Conservation (phyloP, 2,888 invertebrate genomes). For the Drosophila multiciliata region DNA sequence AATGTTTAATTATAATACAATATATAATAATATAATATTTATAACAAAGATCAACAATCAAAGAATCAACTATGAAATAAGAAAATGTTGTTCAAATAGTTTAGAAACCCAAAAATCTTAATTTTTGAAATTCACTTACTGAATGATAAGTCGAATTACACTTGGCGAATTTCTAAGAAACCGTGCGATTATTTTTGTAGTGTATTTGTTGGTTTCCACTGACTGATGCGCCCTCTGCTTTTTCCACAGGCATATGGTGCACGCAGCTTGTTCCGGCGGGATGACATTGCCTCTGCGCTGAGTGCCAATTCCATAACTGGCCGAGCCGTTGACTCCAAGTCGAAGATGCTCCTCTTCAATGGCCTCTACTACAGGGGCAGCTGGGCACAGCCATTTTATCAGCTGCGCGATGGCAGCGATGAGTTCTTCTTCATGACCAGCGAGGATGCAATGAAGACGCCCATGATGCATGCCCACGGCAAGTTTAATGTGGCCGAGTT, state of each 20-base stretch:
- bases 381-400: constrained; percentile 90
- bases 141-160: not conserved
- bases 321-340: constrained; percentile 82
- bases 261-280: constrained; percentile 86
- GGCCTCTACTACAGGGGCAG: constrained; percentile 92
- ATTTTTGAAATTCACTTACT: not conserved
- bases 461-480: constrained; percentile 89
- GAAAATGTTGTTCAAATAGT: not conserved
- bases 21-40: too few species aligned
- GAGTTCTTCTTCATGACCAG: constrained; percentile 88
- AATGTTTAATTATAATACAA: too few species aligned
- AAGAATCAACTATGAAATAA: not conserved
- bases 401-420: constrained; percentile 81
- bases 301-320: constrained; percentile 88
- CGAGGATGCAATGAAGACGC: constrained; percentile 87
- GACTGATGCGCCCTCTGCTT: not conserved
- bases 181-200: not conserved
- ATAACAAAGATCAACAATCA: too few species aligned
- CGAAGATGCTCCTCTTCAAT: constrained; percentile 90
- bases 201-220: not conserved
- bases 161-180: not conserved
- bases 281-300: constrained; percentile 87
- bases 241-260: constrained; percentile 77
- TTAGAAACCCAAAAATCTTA: not conserved
- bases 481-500: constrained; percentile 88